A percentile compares a stretch with the other conserved stretches of the same genome.
phyloP scores from a whole-genome alignment of 2,888 invertebrate genomes.

The Sphaerophoria taeniata region DNA sequence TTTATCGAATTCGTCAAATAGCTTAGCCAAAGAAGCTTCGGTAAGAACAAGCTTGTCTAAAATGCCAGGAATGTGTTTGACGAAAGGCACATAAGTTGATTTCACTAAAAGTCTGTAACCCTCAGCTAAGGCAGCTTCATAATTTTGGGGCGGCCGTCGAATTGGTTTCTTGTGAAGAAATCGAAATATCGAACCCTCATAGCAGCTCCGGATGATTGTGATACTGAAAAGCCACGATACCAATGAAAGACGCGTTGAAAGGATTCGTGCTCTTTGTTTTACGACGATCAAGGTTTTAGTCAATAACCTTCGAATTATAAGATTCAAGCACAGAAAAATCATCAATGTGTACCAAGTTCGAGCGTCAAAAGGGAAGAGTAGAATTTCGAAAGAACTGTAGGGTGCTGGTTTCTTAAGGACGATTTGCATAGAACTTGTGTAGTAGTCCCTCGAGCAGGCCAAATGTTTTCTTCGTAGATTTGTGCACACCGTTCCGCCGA shows the following conservation, averaged over 20 bases:
- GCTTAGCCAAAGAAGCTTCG: neutral
- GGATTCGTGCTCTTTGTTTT: neutral
- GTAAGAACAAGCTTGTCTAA: neutral
- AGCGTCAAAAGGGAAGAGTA: conserved; percentile 3
- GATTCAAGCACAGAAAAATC: neutral
- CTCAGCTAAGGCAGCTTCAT: neutral
- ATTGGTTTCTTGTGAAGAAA: conserved; percentile 5
- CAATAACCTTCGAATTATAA: neutral
- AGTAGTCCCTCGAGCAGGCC: neutral
- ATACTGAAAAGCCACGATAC: conserved; percentile 17
- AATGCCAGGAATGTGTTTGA: neutral
- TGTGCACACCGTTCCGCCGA: neutral
- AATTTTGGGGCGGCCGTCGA: neutral
- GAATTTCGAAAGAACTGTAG: neutral
- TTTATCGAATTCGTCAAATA: conserved; percentile 17
- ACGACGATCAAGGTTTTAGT: neutral
- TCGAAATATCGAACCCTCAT: conserved; percentile 19
- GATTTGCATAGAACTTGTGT: neutral
- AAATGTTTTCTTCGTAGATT: neutral
- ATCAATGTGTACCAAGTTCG: neutral
- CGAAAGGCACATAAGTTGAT: conserved; percentile 9
- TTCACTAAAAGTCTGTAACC: conserved; percentile 12
- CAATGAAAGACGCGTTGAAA: neutral
- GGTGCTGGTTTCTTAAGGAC: neutral
- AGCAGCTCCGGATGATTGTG: neutral